Evolutionary conservation across 1,140 invertebrate species (phyloP), one percentile per base, ranked within the genome.

Genomic region (Acyrthosiphon pisum): DNA sequence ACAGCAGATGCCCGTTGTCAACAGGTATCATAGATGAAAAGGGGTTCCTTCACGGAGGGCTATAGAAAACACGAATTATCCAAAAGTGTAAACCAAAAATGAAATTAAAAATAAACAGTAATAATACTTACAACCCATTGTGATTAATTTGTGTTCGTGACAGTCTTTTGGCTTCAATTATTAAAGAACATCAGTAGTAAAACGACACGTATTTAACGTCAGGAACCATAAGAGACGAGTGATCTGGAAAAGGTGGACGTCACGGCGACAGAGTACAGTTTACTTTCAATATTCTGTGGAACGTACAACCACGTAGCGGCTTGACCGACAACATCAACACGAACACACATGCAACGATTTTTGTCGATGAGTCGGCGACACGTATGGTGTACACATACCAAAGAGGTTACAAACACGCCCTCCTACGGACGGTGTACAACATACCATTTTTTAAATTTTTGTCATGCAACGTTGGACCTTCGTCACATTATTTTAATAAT

Each of bases 331-430:
- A 93, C 91, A 84, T 93, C 81, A 93, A 93, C 91, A 93, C 91
- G 91, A 93, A 93, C 81, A 93, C 91, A 93, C 91, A 93, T 93
- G 91, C 81, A 93, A 93, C 91, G 91, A 93, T 93, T 84, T 90
- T 93, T 93, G 91, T 93, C 81, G 91, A 93, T 93, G 91, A 93
- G 91, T 93, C 91, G 91, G 91, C 91, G 91, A 93, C 91, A 93
- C 91, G 91, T 93, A 83, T 83, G 1, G 35, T 84, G 91, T 86
- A 93, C 11, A 22, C 23, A 76, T 20, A 30, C 23, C 91, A 93
- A 84, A n/a, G 91, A 93, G 81, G 30, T 86, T 91, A 50, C 1
- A 83, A 91, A 91, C 1, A 44, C 23, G 23, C 26, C n/a, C 6
- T 60, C 41, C 50, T 53, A 90, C 8, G 23, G n/a, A 90, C 22